These are phyloP conservation scores for Sturnus vulgaris DNA, from an alignment of 2,113 vertebrate genomes.

Conservation along the genomic window DNA sequence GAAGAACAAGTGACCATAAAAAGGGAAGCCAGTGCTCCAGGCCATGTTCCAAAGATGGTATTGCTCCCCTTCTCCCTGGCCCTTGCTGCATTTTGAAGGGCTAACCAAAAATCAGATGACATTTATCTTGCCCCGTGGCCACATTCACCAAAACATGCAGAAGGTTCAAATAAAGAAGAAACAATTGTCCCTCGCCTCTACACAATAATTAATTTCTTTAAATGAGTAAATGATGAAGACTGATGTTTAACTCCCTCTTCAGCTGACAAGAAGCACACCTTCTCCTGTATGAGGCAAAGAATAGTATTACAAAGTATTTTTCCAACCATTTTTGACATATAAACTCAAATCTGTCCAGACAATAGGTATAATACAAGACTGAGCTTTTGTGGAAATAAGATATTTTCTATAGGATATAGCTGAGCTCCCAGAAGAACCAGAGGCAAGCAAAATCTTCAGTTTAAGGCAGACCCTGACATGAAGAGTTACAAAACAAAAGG, in stretches of 20 bases:
- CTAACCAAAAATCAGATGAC: not conserved
- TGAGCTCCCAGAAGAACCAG: not conserved
- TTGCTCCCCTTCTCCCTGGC: not conserved
- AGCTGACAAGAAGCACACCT: not conserved
- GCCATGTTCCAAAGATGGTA: not conserved
- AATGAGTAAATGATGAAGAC: not conserved
- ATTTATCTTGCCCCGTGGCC: not conserved
- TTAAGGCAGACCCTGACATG: not conserved
- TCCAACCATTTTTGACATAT: not conserved
- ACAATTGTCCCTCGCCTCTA: not conserved
- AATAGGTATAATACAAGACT: not conserved
- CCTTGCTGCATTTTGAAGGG: not conserved
- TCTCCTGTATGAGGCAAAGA: not conserved
- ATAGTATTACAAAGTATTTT: not conserved
- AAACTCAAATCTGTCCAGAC: not conserved
- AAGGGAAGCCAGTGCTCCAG: not conserved
- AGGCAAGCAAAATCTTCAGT: not conserved
- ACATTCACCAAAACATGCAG: not conserved
- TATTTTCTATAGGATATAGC: not conserved
- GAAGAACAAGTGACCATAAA: not conserved
- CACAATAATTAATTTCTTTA: not conserved
- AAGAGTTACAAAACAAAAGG: not conserved
- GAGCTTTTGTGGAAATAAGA: not conserved
- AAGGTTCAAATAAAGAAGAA: not conserved
- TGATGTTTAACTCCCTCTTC: not conserved